Base-by-base conservation (phyloP, 2,113 vertebrate genomes). In the Rhabdornis inornatus region DNA sequence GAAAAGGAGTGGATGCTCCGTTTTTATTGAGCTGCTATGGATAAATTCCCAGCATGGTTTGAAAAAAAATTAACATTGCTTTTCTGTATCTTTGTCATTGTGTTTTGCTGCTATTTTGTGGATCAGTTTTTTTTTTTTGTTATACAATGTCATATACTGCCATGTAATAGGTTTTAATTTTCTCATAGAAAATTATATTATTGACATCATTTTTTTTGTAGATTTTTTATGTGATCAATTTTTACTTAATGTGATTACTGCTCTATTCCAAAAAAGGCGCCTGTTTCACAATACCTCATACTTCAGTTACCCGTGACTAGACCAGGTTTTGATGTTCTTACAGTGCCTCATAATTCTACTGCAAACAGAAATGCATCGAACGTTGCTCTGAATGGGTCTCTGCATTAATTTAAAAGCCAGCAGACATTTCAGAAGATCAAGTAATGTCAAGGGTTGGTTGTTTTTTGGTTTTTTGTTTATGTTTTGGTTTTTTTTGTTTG, bases 81-180 rank as follows among this genome's bases (percentile, higher is more conserved):
- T 99, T 98, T 99, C 98, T 99, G 98, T 98, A 98, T 98, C 97
- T 98, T 95, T 98, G 97, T 98, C 98, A 97, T 97, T 79, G 97
- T 98, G 98, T 99, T 99, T 98, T 99, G 99, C 99, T 99, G 99
- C 99, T 99, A 99, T 98, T 98, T 98, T 98, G 98, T 98, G 97
- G 97, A 97, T 98, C 98, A 97, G 97, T 92, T 87, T 97, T 97
- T 93, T 90, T 92, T 96, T 94, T 97, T 95, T 97, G 96, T 98
- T 97, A 97, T 98, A 98, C 97, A 97, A 98, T 99, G 99, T 99
- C 98, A 98, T 99, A 98, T 98, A 98, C 98, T 99, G 99, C 99
- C 99, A 98, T 98, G 98, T 98, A 96, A 98, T 99, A 98, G 98
- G 97, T 97, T 97, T 98, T 98, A 98, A 99, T 99, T 99, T 99